These are phyloP conservation scores for Edolisoma coerulescens DNA, from an alignment of 2,113 vertebrate genomes.

Conservation along the genomic window DNA sequence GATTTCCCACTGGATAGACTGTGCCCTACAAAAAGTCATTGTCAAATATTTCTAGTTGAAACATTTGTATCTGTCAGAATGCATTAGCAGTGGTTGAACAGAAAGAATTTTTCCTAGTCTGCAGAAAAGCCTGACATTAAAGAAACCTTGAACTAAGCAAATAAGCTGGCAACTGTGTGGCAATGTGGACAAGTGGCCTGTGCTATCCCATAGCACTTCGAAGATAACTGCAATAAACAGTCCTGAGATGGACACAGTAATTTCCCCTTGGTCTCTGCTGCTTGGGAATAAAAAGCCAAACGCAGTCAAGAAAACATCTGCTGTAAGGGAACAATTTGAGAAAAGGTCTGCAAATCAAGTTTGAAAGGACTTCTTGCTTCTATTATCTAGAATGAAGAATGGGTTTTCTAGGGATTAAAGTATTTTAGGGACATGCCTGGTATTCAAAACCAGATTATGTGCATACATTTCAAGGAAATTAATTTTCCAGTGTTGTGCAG, in stretches of 20 bases:
- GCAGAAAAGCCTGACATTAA: background rate
- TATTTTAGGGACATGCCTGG: background rate
- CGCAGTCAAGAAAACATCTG: background rate
- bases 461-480: background rate
- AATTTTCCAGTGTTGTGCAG: background rate
- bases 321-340: background rate
- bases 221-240: slow-evolving; percentile 42
- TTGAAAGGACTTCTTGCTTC: background rate
- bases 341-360: background rate
- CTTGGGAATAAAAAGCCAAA: background rate
- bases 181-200: background rate
- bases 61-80: background rate
- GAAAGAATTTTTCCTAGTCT: background rate
- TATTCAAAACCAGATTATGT: background rate
- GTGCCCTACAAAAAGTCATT: slow-evolving; percentile 48
- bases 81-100: background rate
- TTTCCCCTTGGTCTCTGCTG: slow-evolving; percentile 55
- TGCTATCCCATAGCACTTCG: background rate
- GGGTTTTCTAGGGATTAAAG: background rate
- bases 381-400: background rate
- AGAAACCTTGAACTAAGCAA: background rate
- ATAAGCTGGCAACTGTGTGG: slow-evolving; percentile 31
- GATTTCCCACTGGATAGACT: slow-evolving; percentile 48
- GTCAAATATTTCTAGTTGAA: background rate
- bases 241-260: slow-evolving; percentile 55